Evolutionary conservation across 2,888 invertebrate species (phyloP), one percentile per base, ranked within the genome.

Genomic region (Volucella zonaria): DNA sequence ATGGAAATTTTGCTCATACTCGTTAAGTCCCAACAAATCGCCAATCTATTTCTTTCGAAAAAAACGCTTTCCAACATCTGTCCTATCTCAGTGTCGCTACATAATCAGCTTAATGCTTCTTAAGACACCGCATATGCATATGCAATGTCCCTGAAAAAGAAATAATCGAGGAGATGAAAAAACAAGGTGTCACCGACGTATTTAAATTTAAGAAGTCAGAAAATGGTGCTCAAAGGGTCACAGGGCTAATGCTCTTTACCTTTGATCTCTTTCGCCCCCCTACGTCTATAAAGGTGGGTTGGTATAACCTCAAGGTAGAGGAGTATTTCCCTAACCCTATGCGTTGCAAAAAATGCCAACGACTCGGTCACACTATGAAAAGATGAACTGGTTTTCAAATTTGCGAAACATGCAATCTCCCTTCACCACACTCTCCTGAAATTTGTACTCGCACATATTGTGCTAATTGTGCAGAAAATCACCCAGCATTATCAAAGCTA

Each of bases 251-350:
- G 10, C 56, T 77, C 38, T 77, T 62, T 15, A 77, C 77, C 0
- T 77, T 77, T 40, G 77, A 77, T 18, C 68, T 68, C 3, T 77
- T 77, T 56, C 56, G 45, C 14, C 62, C 70, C 11, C 54, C 70
- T 12, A 62, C 59, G 1, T 23, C 62, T 4, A 14, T 70, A 8
- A 52, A 68, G 12, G 47, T 76, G 43, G 67, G 59, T 11, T 75
- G 66, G 66, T 67, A 76, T n/a, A 76, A 67, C 1, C 12, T 52
- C 23, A 59, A 67, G 42, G 51, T 67, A 0, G 45, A 56, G 2
- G 58, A 67, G 67, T 67, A 66, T 8, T 67, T n/a, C 31, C 43
- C 59, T 8, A 75, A 51, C n/a, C 75, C 59, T 6, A 75, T 75
- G 75, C 51, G 49, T 10, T 67, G 67, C 49, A 15, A 42, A 12